Base-by-base conservation (phyloP, 2,888 invertebrate species). In the Limenitis camilla region DNA sequence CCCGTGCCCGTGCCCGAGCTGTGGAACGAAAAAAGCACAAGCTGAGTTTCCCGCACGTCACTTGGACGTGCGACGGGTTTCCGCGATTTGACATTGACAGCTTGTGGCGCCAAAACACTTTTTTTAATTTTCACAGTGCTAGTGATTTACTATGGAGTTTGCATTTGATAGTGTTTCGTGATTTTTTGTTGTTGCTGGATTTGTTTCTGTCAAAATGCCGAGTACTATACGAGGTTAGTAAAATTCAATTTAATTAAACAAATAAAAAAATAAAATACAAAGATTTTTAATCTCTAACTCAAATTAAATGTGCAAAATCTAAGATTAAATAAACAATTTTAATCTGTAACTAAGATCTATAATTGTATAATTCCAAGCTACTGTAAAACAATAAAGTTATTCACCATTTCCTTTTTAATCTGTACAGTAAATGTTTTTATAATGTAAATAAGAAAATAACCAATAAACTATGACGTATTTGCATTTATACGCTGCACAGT, bases 151-250 rank as follows among this genome's bases (percentile, higher is more conserved):
- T 53, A 63, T 62, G 64, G 55, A 62, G 40, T 49, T 58, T 52
- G 59, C 52, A 54, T 58, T 58, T 49, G 48, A 56, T 58, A 60
- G 63, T 64, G 62, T 51, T 58, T 53, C 54, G 61, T 61, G 64
- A 61, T 60, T 55, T 58, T 58, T 57, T 57, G 49, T 59, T 65
- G 65, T 66, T 49, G 61, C 57, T 45, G 56, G 63, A 76, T 78
- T 81, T 79, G 78, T 69, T 71, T 63, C 57, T 52, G 62, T 49
- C 78, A 87, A 81, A 76, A 88, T 88, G 88, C 88, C 88, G 58
- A 88, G 88, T 66, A 88, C 88, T 61, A 88, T 88, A 67, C 64
- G 88, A 88, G 88, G 88, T 88, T 62, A 77, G 81, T 74, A 61
- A 56, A 50, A 61, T 56, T 50, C 27, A 32, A 35, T 53, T 41